A percentile compares a stretch with the other conserved stretches of the same genome.
Evolutionary conservation across 2,888 invertebrate genomes (phyloP).

Genomic region (Neoascia interrupta): DNA sequence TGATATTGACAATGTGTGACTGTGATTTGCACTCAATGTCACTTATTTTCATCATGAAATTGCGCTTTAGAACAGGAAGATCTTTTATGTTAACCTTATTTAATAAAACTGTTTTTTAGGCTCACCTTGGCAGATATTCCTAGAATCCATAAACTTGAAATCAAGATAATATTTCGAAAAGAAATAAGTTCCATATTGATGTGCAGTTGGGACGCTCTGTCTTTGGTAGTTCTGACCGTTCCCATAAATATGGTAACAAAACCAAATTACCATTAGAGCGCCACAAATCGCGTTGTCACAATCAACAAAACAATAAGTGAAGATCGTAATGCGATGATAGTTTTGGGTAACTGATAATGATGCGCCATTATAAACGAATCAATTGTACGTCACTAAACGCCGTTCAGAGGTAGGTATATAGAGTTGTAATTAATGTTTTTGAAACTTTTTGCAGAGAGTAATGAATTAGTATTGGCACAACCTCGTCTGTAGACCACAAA

Average conservation of each 20-base stretch:
- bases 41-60: constrained; percentile 32
- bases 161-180: neutral
- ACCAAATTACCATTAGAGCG: neutral
- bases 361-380: neutral
- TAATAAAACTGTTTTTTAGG: neutral
- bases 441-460: too few species aligned
- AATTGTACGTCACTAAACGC: neutral
- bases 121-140: constrained; percentile 2
- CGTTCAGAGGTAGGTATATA: too few species aligned
- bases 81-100: neutral
- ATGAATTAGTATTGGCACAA: too few species aligned
- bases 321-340: constrained; percentile 29
- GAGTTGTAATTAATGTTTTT: too few species aligned
- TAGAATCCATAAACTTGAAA: neutral
- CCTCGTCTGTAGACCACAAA: too few species aligned
- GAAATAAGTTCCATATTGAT: constrained; percentile 1
- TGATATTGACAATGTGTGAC: constrained; percentile 14
- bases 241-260: too few species aligned
- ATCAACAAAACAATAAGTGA: neutral
- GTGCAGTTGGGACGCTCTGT: too few species aligned
- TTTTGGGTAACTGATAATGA: too few species aligned
- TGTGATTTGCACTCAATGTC: constrained; percentile 2
- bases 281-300: neutral
- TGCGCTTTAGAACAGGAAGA: constrained; percentile 18
- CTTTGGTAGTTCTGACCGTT: too few species aligned